phyloP scores from a whole-genome alignment of 2,888 invertebrate species.

The Drosophila kuntzei region DNA sequence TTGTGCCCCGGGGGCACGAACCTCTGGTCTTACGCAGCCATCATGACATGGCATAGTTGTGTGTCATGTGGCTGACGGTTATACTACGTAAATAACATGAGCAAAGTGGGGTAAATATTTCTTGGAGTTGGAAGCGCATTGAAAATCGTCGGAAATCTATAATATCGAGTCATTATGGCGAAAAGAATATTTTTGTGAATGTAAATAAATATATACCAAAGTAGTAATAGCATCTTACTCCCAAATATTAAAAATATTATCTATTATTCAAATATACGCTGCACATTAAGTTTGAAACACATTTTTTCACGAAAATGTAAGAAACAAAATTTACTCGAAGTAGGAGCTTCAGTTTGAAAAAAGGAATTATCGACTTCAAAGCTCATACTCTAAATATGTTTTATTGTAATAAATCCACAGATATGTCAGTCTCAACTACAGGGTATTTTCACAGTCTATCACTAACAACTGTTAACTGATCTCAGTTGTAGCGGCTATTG shows the following conservation, averaged over 20 bases:
- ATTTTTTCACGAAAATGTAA: too few species aligned
- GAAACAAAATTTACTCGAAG: too few species aligned
- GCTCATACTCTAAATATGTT: neutral
- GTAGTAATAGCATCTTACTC: too few species aligned
- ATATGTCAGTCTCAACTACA: neutral
- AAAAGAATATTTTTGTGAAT: too few species aligned
- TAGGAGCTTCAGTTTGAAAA: too few species aligned
- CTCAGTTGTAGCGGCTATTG: conserved; percentile 14
- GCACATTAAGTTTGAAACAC: too few species aligned
- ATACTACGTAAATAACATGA: neutral
- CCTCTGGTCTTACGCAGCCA: conserved; percentile 71
- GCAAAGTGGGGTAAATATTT: neutral
- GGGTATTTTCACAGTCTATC: conserved; percentile 26
- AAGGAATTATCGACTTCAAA: neutral
- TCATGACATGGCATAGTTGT: conserved; percentile 61
- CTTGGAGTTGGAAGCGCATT: neutral
- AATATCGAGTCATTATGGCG: too few species aligned
- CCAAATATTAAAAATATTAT: too few species aligned
- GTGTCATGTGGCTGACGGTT: conserved; percentile 32
- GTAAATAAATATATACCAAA: too few species aligned
- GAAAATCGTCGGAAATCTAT: neutral
- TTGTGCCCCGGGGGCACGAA: conserved; percentile 50
- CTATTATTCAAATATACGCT: too few species aligned
- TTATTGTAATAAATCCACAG: neutral
- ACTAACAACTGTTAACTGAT: conserved; percentile 1